A percentile compares a stretch with the other conserved stretches of the same genome.
Evolutionary conservation across 35 echinoderm and acorn worm species (phyloP).

Genomic region (Apostichopus japonicus): DNA sequence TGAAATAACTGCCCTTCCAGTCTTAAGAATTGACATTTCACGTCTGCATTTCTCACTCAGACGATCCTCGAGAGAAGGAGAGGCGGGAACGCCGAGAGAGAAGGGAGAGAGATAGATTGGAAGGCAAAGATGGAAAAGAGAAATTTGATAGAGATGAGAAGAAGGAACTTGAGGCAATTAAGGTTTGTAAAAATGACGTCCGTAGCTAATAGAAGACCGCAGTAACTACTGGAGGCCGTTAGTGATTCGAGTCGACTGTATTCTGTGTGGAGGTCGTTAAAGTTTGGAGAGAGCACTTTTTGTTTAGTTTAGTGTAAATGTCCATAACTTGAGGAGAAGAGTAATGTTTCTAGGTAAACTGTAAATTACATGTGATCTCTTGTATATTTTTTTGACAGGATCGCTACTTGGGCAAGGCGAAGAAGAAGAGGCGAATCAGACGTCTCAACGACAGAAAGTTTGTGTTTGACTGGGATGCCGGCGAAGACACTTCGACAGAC

Average conservation of each 20-base stretch:
- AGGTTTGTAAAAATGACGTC: constrained; percentile 47
- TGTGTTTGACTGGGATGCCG: constrained; percentile 99
- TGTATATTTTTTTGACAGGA: constrained; percentile 57
- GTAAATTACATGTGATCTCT: too few relatives aligned
- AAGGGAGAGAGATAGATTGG: constrained; percentile 76
- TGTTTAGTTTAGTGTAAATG: too few relatives aligned
- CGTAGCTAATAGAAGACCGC: too few relatives aligned
- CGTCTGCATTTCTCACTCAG: constrained; percentile 19
- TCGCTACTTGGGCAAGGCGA: constrained; percentile 87
- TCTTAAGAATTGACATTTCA: background rate
- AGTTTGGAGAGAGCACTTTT: too few relatives aligned
- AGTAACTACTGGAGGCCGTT: too few relatives aligned
- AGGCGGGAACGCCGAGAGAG: constrained; percentile 81
- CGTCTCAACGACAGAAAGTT: constrained; percentile 96
- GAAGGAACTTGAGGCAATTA: constrained; percentile 94
- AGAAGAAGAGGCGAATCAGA: constrained; percentile 92
- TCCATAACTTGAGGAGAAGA: too few relatives aligned
- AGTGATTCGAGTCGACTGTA: too few relatives aligned
- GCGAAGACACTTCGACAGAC: constrained; percentile 92
- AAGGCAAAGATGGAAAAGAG: constrained; percentile 71
- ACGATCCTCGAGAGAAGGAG: constrained; percentile 91
- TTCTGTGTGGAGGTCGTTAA: too few relatives aligned
- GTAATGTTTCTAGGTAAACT: too few relatives aligned
- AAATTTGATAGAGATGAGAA: constrained; percentile 78
- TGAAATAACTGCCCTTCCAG: background rate